Evolutionary conservation across 1,140 invertebrate genomes (phyloP).

Genomic region (Panulirus ornatus): DNA sequence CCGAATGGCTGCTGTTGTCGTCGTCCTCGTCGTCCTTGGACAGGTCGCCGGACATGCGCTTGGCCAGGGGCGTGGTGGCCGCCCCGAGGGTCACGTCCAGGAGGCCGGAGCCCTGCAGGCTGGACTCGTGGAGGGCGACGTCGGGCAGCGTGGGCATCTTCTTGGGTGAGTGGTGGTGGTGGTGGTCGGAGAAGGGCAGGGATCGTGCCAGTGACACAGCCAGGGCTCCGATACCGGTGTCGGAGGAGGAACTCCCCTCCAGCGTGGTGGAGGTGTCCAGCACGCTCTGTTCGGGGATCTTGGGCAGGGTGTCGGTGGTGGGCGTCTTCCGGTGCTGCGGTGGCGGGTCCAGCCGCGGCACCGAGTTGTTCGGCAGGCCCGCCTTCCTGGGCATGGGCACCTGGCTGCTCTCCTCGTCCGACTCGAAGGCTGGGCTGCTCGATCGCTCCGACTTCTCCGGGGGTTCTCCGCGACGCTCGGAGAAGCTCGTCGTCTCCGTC

Average conservation of each 20-base stretch:
- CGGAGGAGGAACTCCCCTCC: slow-evolving; percentile 63
- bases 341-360: slow-evolving; percentile 78
- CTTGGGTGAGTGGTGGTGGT: slow-evolving; percentile 48
- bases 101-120: slow-evolving; percentile 42
- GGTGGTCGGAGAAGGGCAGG: slow-evolving; percentile 50
- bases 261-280: slow-evolving; percentile 82
- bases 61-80: slow-evolving; percentile 54
- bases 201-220: slow-evolving; percentile 49
- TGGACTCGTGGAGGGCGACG: slow-evolving; percentile 56
- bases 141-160: slow-evolving; percentile 39
- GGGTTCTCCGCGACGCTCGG: slow-evolving; percentile 57
- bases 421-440: slow-evolving; percentile 96
- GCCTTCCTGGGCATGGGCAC: slow-evolving; percentile 75
- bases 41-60: slow-evolving; percentile 62
- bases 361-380: slow-evolving; percentile 83
- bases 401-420: slow-evolving; percentile 90
- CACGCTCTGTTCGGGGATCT: slow-evolving; percentile 84
- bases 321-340: slow-evolving; percentile 76
- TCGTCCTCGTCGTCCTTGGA: slow-evolving; percentile 58
- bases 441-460: slow-evolving; percentile 87
- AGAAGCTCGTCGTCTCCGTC: slow-evolving; percentile 80
- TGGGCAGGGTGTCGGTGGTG: slow-evolving; percentile 82
- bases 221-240: slow-evolving; percentile 70
- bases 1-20: slow-evolving; percentile 59
- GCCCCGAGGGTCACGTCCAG: slow-evolving; percentile 63